phyloP scores from a whole-genome alignment of 2,888 invertebrate genomes.

The Rotaria socialis region DNA sequence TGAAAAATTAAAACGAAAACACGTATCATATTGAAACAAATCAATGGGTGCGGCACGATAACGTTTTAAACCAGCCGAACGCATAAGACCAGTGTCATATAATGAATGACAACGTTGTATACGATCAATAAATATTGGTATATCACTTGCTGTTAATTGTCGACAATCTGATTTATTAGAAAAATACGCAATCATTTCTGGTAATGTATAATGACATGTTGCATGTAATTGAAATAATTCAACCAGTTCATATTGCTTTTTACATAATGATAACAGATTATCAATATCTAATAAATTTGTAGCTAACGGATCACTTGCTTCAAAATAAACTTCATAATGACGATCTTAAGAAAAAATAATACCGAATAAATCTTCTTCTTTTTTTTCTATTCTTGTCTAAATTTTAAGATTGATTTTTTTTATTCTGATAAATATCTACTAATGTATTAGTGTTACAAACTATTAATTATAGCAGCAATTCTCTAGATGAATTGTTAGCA shows the following conservation, averaged over 20 bases:
- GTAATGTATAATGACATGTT: constrained; percentile 40
- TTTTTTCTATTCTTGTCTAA: too few species aligned
- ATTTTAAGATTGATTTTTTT: too few species aligned
- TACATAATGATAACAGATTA: constrained; percentile 40
- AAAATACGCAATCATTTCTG: constrained; percentile 37
- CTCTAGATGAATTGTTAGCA: too few species aligned
- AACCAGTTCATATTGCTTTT: constrained; percentile 32
- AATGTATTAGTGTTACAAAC: too few species aligned
- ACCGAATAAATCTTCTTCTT: too few species aligned
- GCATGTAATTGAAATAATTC: not conserved
- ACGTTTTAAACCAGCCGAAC: not conserved
- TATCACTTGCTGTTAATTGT: constrained; percentile 1
- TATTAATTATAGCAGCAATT: too few species aligned
- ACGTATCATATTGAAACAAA: not conserved
- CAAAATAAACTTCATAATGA: constrained; percentile 42
- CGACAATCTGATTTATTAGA: constrained; percentile 37
- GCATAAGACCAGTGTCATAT: constrained; percentile 25
- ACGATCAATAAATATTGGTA: not conserved
- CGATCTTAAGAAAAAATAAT: not conserved
- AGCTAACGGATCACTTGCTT: not conserved
- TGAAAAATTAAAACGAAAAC: not conserved
- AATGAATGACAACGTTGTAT: constrained; percentile 6
- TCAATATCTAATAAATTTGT: constrained; percentile 31
- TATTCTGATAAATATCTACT: too few species aligned
- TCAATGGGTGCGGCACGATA: not conserved